Percentiles rank a stretch among this genome's conserved stretches.
These are phyloP conservation scores for Acomys russatus DNA, from an alignment of 2,797 vertebrate genomes.

Conservation along the genomic window DNA sequence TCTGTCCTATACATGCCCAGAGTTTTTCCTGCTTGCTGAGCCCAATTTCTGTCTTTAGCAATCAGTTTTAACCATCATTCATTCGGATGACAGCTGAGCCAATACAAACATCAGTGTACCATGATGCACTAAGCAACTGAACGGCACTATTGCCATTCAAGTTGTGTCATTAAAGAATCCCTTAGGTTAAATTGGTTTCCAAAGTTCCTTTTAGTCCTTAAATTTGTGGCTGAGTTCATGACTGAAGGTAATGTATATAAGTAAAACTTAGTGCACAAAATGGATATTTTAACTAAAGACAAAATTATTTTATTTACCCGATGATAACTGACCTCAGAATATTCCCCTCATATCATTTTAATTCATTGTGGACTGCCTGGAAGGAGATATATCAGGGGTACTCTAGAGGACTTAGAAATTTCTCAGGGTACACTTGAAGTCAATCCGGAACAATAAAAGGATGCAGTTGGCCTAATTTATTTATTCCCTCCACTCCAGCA, in stretches of 20 bases:
- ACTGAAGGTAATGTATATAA: background rate
- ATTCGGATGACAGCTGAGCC: background rate
- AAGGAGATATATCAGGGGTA: background rate
- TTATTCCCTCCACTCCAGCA: background rate
- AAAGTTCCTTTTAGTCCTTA: slow-evolving; percentile 3
- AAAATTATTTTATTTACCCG: slow-evolving; percentile 29
- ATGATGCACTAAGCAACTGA: background rate
- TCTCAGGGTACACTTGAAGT: background rate
- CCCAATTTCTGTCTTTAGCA: no score
- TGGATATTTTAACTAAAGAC: slow-evolving; percentile 23
- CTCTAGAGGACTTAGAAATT: background rate
- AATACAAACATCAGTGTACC: background rate
- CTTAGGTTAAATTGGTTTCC: background rate
- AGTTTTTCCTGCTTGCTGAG: background rate
- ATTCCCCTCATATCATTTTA: background rate
- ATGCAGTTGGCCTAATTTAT: background rate
- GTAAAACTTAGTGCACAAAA: background rate
- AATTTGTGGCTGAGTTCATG: slow-evolving; percentile 23
- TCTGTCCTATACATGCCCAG: background rate
- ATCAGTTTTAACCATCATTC: background rate
- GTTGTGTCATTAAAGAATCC: slow-evolving; percentile 37
- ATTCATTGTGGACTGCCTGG: background rate
- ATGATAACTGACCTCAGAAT: background rate
- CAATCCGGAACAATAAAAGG: background rate
- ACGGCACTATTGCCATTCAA: background rate